Percentiles rank a stretch among this genome's conserved stretches.
Conservation (phyloP, 2,113 vertebrate genomes). For the Halichoeres trimaculatus region DNA sequence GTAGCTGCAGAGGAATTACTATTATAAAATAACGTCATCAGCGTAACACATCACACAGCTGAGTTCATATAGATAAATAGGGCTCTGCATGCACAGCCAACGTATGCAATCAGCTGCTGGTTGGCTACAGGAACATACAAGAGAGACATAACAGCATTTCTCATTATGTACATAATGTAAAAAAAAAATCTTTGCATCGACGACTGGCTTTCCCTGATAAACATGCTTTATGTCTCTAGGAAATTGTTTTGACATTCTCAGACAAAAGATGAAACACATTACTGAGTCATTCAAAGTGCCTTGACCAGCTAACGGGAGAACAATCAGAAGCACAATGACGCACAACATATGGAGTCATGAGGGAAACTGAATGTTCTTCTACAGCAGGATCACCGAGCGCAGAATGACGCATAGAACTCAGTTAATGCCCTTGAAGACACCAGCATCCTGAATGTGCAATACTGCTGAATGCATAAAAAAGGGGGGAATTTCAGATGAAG, state of each 20-base stretch:
- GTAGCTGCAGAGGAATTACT: neutral
- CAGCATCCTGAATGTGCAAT: neutral
- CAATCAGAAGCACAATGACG: constrained; percentile 46
- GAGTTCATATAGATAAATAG: no score
- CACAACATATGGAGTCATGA: constrained; percentile 71
- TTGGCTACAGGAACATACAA: no score
- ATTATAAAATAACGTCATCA: neutral
- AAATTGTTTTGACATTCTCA: neutral
- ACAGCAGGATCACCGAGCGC: constrained; percentile 29
- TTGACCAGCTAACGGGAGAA: constrained; percentile 33
- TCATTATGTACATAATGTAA: no score
- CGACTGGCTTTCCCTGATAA: no score
- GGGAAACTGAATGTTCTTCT: constrained; percentile 57
- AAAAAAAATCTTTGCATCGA: no score
- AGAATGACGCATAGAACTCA: constrained; percentile 28
- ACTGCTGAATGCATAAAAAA: constrained; percentile 34
- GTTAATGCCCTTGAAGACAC: constrained; percentile 10
- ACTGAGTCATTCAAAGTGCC: constrained; percentile 1
- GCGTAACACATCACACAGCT: neutral
- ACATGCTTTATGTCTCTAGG: neutral
- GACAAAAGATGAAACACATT: constrained; percentile 15
- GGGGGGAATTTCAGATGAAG: constrained; percentile 20
- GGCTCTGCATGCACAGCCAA: no score
- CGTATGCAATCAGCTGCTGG: no score
- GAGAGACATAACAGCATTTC: no score